These are phyloP conservation scores for Lampris incognitus DNA, from an alignment of 2,113 vertebrate species.

Conservation along the genomic window DNA sequence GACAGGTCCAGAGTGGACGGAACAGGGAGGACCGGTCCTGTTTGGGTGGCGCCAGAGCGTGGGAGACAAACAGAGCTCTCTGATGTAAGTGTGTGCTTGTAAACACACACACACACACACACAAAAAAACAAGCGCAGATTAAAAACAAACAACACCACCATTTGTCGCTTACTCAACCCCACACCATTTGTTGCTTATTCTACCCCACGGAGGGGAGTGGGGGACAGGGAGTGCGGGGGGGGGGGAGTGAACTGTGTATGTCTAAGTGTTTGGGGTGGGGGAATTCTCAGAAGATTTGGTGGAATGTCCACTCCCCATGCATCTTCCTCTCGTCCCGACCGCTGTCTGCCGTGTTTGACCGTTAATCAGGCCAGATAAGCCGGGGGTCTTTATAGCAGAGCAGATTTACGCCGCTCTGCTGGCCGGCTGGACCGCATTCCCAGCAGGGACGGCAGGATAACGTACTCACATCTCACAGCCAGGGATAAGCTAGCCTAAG, in stretches of 20 bases:
- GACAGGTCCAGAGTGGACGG: conserved; percentile 47
- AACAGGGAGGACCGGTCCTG: conserved; percentile 52
- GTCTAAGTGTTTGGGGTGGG: conserved; percentile 15
- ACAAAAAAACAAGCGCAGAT: conserved; percentile 12
- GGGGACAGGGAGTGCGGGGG: background rate
- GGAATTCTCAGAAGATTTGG: conserved; percentile 43
- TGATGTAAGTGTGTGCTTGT: background rate
- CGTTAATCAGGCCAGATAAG: conserved; percentile 79
- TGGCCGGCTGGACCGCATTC: conserved; percentile 59
- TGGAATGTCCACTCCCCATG: conserved; percentile 71
- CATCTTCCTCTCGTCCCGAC: conserved; percentile 63
- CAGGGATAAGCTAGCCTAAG: conserved; percentile 53
- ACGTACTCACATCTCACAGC: conserved; percentile 50
- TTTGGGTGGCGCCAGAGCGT: conserved; percentile 42
- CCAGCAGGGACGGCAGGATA: conserved; percentile 62
- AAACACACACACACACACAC: conserved; percentile 33
- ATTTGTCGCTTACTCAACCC: conserved; percentile 76
- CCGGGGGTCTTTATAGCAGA: conserved; percentile 61
- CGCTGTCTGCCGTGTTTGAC: conserved; percentile 47
- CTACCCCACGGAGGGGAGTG: conserved; percentile 12
- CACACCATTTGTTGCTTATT: conserved; percentile 69
- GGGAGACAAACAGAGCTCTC: conserved; percentile 29
- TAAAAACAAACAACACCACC: conserved; percentile 23
- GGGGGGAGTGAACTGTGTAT: background rate
- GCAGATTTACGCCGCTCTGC: conserved; percentile 74